These are phyloP conservation scores for Morus bassanus DNA, from an alignment of 2,797 vertebrate species.

Conservation along the genomic window DNA sequence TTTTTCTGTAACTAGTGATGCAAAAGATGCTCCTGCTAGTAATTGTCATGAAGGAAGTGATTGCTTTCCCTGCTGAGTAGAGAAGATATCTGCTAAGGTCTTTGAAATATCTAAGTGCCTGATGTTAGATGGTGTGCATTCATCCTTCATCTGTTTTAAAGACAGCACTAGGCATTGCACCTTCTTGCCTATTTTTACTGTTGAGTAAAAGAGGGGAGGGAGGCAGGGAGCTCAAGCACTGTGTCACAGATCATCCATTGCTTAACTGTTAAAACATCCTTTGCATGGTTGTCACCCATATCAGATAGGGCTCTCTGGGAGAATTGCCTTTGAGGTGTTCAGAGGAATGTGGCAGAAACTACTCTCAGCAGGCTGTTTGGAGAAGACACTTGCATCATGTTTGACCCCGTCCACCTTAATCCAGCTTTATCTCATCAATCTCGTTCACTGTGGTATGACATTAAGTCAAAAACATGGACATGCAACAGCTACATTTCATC, in stretches of 20 bases:
- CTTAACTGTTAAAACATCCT: neutral
- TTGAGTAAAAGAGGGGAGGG: neutral
- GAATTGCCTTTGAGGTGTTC: neutral
- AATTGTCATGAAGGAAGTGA: neutral
- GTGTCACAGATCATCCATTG: neutral
- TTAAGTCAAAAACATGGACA: neutral
- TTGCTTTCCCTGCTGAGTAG: neutral
- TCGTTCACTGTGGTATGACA: neutral
- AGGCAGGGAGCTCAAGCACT: neutral
- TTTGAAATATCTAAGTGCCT: neutral
- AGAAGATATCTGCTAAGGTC: neutral
- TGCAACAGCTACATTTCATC: neutral
- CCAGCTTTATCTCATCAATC: neutral
- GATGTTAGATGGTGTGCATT: neutral
- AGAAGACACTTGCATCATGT: neutral
- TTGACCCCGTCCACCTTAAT: neutral
- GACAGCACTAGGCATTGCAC: neutral
- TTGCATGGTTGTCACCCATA: neutral
- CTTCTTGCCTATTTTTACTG: neutral
- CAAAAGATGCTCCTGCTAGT: neutral
- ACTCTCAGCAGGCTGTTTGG: neutral
- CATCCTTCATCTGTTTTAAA: neutral
- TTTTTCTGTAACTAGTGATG: neutral
- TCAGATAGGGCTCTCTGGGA: neutral
- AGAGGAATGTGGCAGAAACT: neutral